Percentiles rank a stretch among this genome's conserved stretches.
Conservation (phyloP, 2,113 vertebrate species). For the Nanorana parkeri region DNA sequence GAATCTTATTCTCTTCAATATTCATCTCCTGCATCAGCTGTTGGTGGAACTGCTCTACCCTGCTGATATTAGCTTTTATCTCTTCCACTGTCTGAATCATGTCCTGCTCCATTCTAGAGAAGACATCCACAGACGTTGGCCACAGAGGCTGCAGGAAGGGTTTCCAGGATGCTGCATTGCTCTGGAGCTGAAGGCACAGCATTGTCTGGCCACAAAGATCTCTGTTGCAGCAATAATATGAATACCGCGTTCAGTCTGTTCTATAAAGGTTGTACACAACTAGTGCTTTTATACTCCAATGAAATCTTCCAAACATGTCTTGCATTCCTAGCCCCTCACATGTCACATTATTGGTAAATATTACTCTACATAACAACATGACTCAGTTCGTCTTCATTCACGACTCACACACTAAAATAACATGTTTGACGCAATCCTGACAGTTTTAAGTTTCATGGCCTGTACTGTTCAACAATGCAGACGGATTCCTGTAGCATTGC, state of each 20-base stretch:
- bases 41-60: constrained; percentile 63
- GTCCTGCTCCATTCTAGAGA: constrained; percentile 59
- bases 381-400: background rate
- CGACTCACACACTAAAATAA: constrained; percentile 15
- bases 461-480: background rate
- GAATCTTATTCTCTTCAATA: background rate
- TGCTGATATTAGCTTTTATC: constrained; percentile 62
- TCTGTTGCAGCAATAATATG: background rate
- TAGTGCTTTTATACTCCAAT: constrained; percentile 20
- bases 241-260: background rate
- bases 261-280: background rate
- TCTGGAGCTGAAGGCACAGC: constrained; percentile 41
- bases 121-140: constrained; percentile 38
- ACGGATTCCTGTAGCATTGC: background rate
- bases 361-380: constrained; percentile 29
- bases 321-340: constrained; percentile 7
- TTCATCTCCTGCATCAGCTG: constrained; percentile 50
- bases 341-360: constrained; percentile 21
- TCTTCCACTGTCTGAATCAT: constrained; percentile 50
- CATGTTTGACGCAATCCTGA: constrained; percentile 8
- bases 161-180: background rate
- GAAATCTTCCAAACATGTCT: constrained; percentile 26
- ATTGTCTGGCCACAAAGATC: background rate
- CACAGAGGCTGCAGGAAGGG: constrained; percentile 30
- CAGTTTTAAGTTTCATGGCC: background rate